Evolutionary conservation across 2,113 vertebrate species (phyloP).

Genomic region (Boulengeromyrus knoepffleri): DNA sequence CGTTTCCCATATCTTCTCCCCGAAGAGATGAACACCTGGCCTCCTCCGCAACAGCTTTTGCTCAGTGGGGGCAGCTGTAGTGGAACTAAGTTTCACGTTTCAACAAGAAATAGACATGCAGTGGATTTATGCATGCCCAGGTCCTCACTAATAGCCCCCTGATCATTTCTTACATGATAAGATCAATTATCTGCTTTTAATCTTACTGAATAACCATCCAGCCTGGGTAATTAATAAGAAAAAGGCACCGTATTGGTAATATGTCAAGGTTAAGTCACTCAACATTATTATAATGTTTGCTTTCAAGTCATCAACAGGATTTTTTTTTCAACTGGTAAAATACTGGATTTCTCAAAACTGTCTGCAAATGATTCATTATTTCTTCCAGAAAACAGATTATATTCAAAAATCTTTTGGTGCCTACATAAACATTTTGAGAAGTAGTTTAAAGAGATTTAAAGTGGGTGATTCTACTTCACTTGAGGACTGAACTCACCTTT

Average conservation of each 20-base stretch:
- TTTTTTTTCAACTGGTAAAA: neutral
- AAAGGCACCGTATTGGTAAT: neutral
- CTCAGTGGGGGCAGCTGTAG: neutral
- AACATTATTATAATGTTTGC: neutral
- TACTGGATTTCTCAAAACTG: neutral
- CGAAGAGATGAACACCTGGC: slow-evolving; percentile 3
- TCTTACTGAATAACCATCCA: neutral
- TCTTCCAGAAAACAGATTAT: neutral
- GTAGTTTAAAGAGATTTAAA: neutral
- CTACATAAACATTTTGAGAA: neutral
- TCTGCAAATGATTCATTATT: neutral
- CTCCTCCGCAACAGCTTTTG: neutral
- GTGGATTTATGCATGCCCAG: neutral
- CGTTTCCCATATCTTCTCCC: neutral
- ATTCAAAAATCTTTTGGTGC: neutral
- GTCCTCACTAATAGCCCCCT: neutral
- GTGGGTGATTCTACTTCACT: neutral
- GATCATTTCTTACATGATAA: neutral
- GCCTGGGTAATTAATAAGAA: neutral
- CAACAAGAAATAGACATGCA: neutral
- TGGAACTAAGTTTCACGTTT: neutral
- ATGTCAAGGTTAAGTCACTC: neutral
- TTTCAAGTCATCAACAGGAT: neutral
- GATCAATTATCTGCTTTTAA: neutral
- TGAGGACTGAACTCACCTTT: neutral